phyloP scores from a whole-genome alignment of 2,797 vertebrate species.

The Poecilia gillii region DNA sequence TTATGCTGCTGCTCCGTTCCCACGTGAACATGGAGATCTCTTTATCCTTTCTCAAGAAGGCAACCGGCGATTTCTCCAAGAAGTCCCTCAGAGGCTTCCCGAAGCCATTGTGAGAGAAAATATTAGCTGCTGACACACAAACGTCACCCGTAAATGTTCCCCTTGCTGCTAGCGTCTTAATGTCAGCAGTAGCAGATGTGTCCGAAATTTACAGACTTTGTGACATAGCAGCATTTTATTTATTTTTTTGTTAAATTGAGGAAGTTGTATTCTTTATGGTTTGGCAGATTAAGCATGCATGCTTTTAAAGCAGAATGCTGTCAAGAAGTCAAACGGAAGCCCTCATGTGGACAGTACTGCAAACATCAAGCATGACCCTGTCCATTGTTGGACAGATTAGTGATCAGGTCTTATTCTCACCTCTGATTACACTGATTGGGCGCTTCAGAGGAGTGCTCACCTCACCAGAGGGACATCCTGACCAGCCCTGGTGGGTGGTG shows the following conservation, averaged over 20 bases:
- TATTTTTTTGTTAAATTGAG: not conserved
- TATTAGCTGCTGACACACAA: constrained; percentile 7
- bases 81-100: constrained; percentile 11
- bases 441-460: constrained; percentile 1
- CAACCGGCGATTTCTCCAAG: constrained; percentile 24
- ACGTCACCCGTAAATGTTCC: not conserved
- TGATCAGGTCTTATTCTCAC: not conserved
- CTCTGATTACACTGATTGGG: not conserved
- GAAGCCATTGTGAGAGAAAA: constrained; percentile 22
- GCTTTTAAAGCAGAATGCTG: not conserved
- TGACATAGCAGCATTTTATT: not conserved
- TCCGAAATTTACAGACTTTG: constrained; percentile 3
- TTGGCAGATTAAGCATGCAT: not conserved
- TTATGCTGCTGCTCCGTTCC: constrained; percentile 60
- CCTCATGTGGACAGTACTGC: not conserved
- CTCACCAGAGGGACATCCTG: constrained; percentile 34
- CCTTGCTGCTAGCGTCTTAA: not conserved
- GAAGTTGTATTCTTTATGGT: not conserved
- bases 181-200: not conserved
- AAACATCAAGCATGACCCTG: not conserved
- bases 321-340: not conserved
- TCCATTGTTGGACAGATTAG: not conserved
- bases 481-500: constrained; percentile 35
- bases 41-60: constrained; percentile 59
- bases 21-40: constrained; percentile 66